Evolutionary conservation across 2,797 vertebrate species (phyloP), one percentile per base, ranked within the genome.

Genomic region (Epinephelus malabaricus): DNA sequence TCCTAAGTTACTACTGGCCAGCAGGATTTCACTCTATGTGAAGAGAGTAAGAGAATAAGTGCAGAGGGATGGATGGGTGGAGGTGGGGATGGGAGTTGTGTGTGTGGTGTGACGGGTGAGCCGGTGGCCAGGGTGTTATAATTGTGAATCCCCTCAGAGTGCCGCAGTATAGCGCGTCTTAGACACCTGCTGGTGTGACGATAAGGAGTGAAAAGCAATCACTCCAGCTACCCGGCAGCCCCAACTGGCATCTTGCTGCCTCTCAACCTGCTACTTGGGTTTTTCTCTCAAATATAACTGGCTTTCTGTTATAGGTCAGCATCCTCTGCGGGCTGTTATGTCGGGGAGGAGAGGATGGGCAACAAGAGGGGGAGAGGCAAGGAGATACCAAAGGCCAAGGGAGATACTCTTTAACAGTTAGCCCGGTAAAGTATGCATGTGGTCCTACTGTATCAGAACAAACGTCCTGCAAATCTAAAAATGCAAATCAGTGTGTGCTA

Each of bases 151-250:
- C 83, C 78, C 80, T 88, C 74, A 55, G 84, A 86, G 86, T 78
- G 65, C 69, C 1, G 60, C 82, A 73, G 83, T 53, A 67, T 53
- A 38, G 71, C 18, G 1, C 50, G 51, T 81, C 78, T 90, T 60
- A 76, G 86, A 86, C 87, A 92, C 89, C 91, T 94, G 93, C 86
- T 88, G 84, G 78, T 54, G 85, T 43, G 76, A 79, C 19, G 92
- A 95, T 94, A 94, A 93, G 89, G 62, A 86, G 75, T 11, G 55
- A 88, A 87, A 90, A 86, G 85, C 85, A 92, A 93, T 93, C 88
- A 89, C 73, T 89, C n/a, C 59, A 69, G 74, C 73, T 73, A 63
- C 69, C 78, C 64, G 2, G 60, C 76, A 88, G 84, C 79, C 56
- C 27, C 43, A 43, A 73, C 79, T 30, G 83, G 78, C 79, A 77